Base-by-base conservation (phyloP, 2,888 invertebrate species). In the Drosophila flavopinicola region DNA sequence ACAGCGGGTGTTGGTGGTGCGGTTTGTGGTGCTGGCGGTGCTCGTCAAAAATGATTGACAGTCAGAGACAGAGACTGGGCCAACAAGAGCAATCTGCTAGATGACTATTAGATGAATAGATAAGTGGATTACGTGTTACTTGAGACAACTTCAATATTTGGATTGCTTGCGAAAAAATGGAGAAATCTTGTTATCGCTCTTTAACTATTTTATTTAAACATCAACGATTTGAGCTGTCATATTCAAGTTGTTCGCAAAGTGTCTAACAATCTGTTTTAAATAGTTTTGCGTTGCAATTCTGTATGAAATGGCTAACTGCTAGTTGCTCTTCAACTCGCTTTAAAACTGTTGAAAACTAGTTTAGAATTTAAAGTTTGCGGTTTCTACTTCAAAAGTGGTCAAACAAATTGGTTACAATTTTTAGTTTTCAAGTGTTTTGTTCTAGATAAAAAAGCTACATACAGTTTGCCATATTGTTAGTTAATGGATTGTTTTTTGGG, bases 21-120 rank as follows among this genome's bases (percentile, higher is more conserved):
- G 13, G 23, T 6, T 33, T 41, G 3, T 25, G 47, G 45, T 47
- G 23, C 25, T 38, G 15, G 23, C 51, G 59, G n/a, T 20, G 2
- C 24, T 17, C 41, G 70, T 56, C 52, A 58, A 54, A 54, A 48
- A 54, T 78, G 79, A 75, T 80, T 82, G 79, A 75, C 77, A 67
- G 60, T 29, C 49, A 32, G 38, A 41, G 9, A n/a, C 23, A 27
- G 23, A 32, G 6, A 32, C 20, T 44, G 13, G 35, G 49, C 41
- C 49, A 29, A 41, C 41, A 30, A 15, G 6, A 9, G 9, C 48
- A 65, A 47, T 53, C 33, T 35, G 44, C 13, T 13, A 30, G 33
- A 41, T 35, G 57, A 59, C 44, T 59, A 30, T 25, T 30, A 37
- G 33, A 29, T 39, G 38, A 56, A 49, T 56, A 49, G 17, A 24